A percentile compares a stretch with the other conserved stretches of the same genome.
Conservation (phyloP, 2,113 vertebrate species). For the Hemiprocne comata region DNA sequence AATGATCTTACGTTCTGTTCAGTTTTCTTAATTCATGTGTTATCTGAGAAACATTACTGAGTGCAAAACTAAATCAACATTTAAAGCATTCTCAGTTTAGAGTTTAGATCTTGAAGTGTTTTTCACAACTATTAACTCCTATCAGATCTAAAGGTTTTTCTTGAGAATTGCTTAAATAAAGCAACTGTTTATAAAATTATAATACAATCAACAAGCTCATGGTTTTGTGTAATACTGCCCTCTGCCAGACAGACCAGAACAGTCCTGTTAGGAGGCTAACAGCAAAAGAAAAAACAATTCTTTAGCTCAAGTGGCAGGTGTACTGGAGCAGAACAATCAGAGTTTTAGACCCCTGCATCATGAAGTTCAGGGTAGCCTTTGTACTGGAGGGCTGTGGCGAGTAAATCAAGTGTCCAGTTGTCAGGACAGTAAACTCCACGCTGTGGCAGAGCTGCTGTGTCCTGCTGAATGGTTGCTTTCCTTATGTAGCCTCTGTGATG, state of each 20-base stretch:
- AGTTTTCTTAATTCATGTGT: not conserved
- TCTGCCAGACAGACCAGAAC: constrained; percentile 25
- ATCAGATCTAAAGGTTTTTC: not conserved
- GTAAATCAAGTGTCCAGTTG: not conserved
- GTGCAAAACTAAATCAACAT: not conserved
- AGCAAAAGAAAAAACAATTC: not conserved
- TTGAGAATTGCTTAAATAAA: constrained; percentile 24
- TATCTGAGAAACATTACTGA: not conserved
- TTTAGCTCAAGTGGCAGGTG: not conserved
- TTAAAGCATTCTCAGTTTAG: not conserved
- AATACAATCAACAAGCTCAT: not conserved
- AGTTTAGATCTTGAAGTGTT: constrained; percentile 1
- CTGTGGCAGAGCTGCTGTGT: not conserved
- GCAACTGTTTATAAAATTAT: not conserved
- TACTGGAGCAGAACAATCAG: not conserved
- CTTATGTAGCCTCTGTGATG: not conserved
- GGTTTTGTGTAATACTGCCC: constrained; percentile 41
- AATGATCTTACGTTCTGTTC: not conserved
- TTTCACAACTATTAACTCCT: not conserved
- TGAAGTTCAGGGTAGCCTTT: not conserved
- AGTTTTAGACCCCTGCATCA: not conserved
- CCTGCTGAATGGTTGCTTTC: not conserved
- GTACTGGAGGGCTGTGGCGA: not conserved
- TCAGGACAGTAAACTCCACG: not conserved
- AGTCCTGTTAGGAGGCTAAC: not conserved